Conservation (phyloP, 2,113 vertebrate genomes). For the Crotalus horridus region DNA sequence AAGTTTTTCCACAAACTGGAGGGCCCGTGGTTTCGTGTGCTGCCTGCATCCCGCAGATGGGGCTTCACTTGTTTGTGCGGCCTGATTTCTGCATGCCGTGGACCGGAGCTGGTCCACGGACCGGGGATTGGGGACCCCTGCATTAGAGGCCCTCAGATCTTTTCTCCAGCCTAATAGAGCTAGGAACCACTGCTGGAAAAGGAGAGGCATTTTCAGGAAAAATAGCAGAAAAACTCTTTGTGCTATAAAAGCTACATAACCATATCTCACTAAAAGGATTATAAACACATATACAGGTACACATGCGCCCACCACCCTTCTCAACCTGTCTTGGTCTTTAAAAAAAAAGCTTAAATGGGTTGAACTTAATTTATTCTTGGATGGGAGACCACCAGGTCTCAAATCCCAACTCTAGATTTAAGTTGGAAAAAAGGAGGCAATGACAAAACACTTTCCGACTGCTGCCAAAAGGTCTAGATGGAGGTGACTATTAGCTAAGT, state of each 20-base stretch:
- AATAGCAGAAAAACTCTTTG: neutral
- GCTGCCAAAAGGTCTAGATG: neutral
- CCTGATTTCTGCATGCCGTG: too few relatives aligned
- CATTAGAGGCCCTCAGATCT: neutral
- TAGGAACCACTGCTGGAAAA: neutral
- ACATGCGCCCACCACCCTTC: too few relatives aligned
- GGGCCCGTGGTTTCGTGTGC: too few relatives aligned
- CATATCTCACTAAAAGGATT: too few relatives aligned
- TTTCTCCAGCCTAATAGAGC: neutral
- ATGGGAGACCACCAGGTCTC: neutral
- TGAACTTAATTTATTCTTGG: neutral
- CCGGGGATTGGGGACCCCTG: neutral
- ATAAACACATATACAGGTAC: too few relatives aligned
- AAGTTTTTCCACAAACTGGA: too few relatives aligned
- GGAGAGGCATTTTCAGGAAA: neutral
- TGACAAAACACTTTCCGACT: neutral
- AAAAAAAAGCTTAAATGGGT: neutral
- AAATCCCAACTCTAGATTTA: neutral
- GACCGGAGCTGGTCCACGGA: too few relatives aligned
- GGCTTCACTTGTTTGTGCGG: too few relatives aligned
- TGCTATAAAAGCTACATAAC: neutral
- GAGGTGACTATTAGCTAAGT: neutral
- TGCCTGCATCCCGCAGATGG: too few relatives aligned
- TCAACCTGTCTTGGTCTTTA: neutral
- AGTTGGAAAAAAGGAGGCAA: too few relatives aligned